A percentile compares a stretch with the other conserved stretches of the same genome.
phyloP scores from a whole-genome alignment of 2,888 invertebrate genomes.

The Gisinianus flammeolus region DNA sequence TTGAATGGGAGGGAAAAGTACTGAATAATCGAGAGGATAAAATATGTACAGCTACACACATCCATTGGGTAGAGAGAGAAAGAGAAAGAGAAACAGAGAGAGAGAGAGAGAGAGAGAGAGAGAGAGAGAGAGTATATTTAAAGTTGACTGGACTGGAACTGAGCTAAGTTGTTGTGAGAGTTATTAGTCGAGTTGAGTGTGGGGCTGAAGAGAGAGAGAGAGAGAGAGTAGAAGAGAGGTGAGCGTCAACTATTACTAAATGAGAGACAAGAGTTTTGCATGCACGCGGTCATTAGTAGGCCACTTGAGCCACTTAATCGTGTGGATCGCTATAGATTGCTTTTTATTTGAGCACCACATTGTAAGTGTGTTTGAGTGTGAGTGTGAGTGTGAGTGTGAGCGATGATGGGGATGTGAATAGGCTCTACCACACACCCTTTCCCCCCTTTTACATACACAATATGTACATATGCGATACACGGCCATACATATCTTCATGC shows the following conservation, averaged over 20 bases:
- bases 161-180: neutral
- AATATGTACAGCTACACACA: too few relatives aligned
- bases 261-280: constrained; percentile 55
- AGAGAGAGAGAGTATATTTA: neutral
- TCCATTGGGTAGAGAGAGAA: too few relatives aligned
- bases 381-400: neutral
- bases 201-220: neutral
- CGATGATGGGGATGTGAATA: neutral
- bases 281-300: constrained; percentile 56
- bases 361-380: neutral
- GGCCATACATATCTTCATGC: neutral
- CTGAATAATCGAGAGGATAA: too few relatives aligned
- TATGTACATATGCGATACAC: neutral
- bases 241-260: constrained; percentile 33
- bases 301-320: constrained; percentile 51
- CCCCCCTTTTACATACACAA: neutral
- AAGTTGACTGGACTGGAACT: constrained; percentile 19
- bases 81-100: neutral
- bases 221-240: constrained; percentile 8
- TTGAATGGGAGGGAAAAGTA: too few relatives aligned
- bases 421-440: constrained; percentile 42
- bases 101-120: neutral
- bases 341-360: constrained; percentile 41
- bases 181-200: neutral
- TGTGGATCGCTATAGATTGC: constrained; percentile 48